Base-by-base conservation (phyloP, 2,113 vertebrate species). In the Syrmaticus mikado region DNA sequence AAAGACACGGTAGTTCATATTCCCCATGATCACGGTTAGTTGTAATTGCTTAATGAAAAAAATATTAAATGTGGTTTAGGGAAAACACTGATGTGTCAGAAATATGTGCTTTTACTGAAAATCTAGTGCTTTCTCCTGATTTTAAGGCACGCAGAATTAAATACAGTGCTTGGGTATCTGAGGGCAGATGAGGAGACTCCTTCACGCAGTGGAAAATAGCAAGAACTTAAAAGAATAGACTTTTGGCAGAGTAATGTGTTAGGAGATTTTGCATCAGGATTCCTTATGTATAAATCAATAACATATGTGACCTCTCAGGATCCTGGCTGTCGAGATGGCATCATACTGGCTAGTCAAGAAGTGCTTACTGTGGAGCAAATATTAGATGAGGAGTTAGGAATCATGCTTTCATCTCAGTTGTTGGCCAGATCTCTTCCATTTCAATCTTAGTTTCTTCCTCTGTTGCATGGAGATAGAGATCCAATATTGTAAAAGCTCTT, bases 401-500 rank as follows among this genome's bases (percentile, higher is more conserved):
- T 92, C 80, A 43, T 38, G 22, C 46, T 81, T 94, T 88, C 30
- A 27, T 84, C 85, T 81, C 40, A n/a, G 43, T 72, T 83, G 43
- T 76, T 87, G 48, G 66, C 62, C 76, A 82, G 1, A 72, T 81
- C 62, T 66, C n/a, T 93, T 90, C 61, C 27, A 20, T 75, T 93
- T 82, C 57, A 85, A n/a, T 74, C 13, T 8, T 91, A 87, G 48
- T 83, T 92, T 95, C 67, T 45, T 78, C 34, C 48, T 72, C 19
- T 40, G 8, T 0, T 85, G 91, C 71, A 78, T 77, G 75, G 60
- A 1, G 0, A 12, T 71, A 57, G 71, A 79, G 79, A 67, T 82
- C 38, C 72, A 89, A 3, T 85, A 61, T n/a, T 85, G 65, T 91
- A 64, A 95, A 83, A 95, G 79, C 60, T 93, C 38, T 91, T 80